Base-by-base conservation (phyloP, 1,140 invertebrate species). In the Brachionus rotundiformis region DNA sequence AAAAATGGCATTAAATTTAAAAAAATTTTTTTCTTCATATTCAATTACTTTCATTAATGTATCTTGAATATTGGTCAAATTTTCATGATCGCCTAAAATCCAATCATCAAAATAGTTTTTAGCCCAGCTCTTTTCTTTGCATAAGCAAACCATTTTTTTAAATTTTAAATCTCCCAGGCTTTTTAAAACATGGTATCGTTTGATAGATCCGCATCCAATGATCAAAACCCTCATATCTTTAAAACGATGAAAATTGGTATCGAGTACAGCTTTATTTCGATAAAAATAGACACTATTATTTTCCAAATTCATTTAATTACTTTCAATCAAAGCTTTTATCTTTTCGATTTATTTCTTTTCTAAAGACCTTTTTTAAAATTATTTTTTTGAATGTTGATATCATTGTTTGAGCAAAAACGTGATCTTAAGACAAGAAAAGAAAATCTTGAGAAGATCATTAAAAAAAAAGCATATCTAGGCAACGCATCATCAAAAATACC, bases 1-100 rank as follows among this genome's bases (percentile, higher is more conserved):
- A 39, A 79, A 54, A 59, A 79, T 61, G 41, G 76, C 76, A 63
- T 79, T 10, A 16, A 79, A 79, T 79, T 41, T 19, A 8, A 33
- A 4, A 13, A 1, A 0, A 59, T 59, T 54, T 25, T 79, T 49
- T 33, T 54, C 31, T n/a, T 54, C n/a, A 8, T 79, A 79, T 23
- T 63, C 31, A 25, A 39, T 3, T 29, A 79, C 29, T 19, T 3
- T 29, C 13, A 39, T 19, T 59, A 63, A 23, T 39, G 47, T 79
- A 11, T 54, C 19, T 63, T 79, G 23, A 16, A 59, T 59, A 33
- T 79, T 54, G 16, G 8, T 44, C 25, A 79, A 16, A n/a, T 79
- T 63, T 23, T 59, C 33, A 33, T 33, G 25, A 36, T 79, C 76
- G 0, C 47, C 76, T 3, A n/a, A 2, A n/a, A 79, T 79, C 76